Percentiles rank a stretch among this genome's conserved stretches.
Conservation (phyloP, 1,140 invertebrate genomes). For the Helicoverpa zea region DNA sequence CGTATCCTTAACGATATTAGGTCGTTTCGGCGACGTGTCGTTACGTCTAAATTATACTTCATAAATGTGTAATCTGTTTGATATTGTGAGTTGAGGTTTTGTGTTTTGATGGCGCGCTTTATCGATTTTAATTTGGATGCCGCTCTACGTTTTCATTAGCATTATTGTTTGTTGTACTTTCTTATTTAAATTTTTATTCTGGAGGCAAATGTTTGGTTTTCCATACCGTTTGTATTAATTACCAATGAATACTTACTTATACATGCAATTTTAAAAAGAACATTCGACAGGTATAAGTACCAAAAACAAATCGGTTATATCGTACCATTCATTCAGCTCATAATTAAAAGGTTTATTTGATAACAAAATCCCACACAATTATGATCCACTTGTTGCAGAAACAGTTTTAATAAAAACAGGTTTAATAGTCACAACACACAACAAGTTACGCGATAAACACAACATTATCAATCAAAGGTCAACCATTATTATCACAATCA, state of each 20-base stretch:
- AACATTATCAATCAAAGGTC: neutral
- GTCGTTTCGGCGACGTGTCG: constrained; percentile 48
- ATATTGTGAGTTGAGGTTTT: constrained; percentile 31
- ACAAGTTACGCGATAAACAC: neutral
- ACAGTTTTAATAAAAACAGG: constrained; percentile 7
- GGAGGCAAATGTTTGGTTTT: too few species aligned
- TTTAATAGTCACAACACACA: neutral
- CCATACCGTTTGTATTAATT: too few species aligned
- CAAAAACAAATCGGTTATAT: too few species aligned
- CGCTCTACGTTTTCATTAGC: neutral
- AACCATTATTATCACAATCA: too few species aligned
- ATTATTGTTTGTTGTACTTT: neutral
- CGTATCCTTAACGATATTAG: constrained; percentile 49
- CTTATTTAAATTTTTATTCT: too few species aligned
- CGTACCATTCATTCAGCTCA: too few species aligned
- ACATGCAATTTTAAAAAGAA: too few species aligned
- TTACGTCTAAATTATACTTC: constrained; percentile 45
- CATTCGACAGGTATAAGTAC: too few species aligned
- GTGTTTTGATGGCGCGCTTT: constrained; percentile 28
- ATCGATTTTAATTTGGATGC: constrained; percentile 25
- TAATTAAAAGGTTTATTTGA: neutral
- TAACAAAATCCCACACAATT: neutral
- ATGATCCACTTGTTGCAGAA: constrained; percentile 19
- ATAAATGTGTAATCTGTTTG: constrained; percentile 45
- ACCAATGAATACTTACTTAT: too few species aligned